Percentiles rank a stretch among this genome's conserved stretches.
Evolutionary conservation across 2,888 invertebrate species (phyloP).

Genomic region (Chloroclystis v-ata): DNA sequence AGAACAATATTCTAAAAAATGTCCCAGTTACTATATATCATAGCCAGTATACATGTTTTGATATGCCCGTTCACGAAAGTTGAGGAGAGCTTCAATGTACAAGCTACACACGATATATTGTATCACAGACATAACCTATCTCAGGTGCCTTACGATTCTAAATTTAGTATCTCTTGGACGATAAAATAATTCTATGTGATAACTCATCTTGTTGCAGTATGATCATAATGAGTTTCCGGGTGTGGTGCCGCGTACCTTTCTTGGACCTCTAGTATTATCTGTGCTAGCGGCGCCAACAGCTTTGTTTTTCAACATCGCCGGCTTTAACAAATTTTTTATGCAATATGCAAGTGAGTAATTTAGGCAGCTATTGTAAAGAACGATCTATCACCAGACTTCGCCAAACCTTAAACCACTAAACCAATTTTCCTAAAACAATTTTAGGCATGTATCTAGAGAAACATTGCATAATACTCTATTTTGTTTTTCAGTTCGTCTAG

Average conservation of each 20-base stretch:
- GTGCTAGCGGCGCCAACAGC: conserved; percentile 87
- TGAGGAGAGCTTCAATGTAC: conserved; percentile 99
- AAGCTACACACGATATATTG: conserved; percentile 98
- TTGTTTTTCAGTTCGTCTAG: conserved; percentile 85
- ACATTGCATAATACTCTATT: too few relatives aligned
- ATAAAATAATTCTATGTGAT: conserved; percentile 34
- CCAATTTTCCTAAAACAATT: too few relatives aligned
- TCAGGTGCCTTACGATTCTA: conserved; percentile 81
- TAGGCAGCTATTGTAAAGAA: too few relatives aligned
- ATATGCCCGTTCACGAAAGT: conserved; percentile 98
- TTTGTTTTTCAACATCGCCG: conserved; percentile 80
- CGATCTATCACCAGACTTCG: too few relatives aligned
- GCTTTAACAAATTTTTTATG: conserved; percentile 89
- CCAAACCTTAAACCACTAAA: too few relatives aligned
- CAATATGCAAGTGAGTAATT: conserved; percentile 91
- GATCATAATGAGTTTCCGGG: conserved; percentile 99
- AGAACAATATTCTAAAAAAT: conserved; percentile 64
- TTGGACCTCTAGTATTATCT: conserved; percentile 92
- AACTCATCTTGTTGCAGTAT: conserved; percentile 82
- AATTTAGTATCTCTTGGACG: conserved; percentile 62
- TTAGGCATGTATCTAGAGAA: too few relatives aligned
- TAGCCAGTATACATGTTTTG: conserved; percentile 87
- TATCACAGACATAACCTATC: conserved; percentile 90
- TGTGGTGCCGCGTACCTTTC: conserved; percentile 97
- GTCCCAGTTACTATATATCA: conserved; percentile 85